A percentile compares a stretch with the other conserved stretches of the same genome.
Evolutionary conservation across 2,888 invertebrate genomes (phyloP).

Genomic region (Bimastos eiseni): DNA sequence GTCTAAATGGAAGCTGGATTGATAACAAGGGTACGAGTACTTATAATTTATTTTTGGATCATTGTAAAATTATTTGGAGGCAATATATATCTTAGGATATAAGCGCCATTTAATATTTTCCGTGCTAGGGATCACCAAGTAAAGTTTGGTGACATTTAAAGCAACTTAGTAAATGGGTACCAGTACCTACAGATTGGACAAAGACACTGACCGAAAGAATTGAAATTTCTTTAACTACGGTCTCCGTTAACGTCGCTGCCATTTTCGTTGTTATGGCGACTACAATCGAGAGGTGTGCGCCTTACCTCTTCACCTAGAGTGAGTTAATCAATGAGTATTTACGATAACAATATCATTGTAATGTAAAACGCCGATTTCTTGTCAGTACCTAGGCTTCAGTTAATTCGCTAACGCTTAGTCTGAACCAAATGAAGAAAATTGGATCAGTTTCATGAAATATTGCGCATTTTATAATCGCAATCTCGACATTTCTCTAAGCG

Average conservation of each 20-base stretch:
- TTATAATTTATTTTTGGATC: no score
- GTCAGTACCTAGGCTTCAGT: not conserved
- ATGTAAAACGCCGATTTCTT: not conserved
- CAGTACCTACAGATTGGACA: not conserved
- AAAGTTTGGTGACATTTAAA: no score
- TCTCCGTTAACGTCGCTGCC: constrained; percentile 4
- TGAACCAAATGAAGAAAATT: not conserved
- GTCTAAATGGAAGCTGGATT: no score
- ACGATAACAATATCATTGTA: not conserved
- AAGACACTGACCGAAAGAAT: not conserved
- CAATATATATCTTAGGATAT: no score
- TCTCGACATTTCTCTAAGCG: no score
- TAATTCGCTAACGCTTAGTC: not conserved
- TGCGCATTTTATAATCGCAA: no score
- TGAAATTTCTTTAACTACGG: not conserved
- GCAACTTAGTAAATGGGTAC: no score
- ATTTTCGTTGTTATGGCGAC: not conserved
- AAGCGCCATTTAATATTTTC: no score
- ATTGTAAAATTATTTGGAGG: no score
- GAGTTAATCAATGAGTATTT: no score
- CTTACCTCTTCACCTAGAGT: not conserved
- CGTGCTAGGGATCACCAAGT: no score
- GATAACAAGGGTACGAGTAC: no score
- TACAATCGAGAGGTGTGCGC: not conserved
- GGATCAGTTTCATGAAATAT: not conserved